Percentiles rank a stretch among this genome's conserved stretches.
phyloP scores from a whole-genome alignment of 2,888 invertebrate genomes.

The Cylindroiulus punctatus region DNA sequence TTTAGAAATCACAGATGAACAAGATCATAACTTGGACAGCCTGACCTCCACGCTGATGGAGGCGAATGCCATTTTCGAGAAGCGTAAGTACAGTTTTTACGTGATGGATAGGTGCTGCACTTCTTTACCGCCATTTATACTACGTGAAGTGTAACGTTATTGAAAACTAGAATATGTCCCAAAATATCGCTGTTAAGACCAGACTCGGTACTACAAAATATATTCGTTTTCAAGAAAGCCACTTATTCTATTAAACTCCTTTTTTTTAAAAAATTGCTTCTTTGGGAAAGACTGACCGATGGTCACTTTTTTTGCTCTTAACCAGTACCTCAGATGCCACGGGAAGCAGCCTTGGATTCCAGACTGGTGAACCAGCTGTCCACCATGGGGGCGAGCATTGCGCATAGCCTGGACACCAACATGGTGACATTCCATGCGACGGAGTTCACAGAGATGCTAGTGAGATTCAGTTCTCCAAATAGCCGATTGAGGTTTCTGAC shows the following conservation, averaged over 20 bases:
- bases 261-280: too few species aligned
- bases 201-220: too few species aligned
- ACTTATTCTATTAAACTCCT: too few species aligned
- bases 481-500: background rate
- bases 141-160: too few species aligned
- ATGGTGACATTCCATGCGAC: slow-evolving; percentile 35
- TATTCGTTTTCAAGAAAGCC: too few species aligned
- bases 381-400: background rate
- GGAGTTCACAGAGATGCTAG: background rate
- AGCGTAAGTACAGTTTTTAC: background rate
- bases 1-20: background rate
- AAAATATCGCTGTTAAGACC: too few species aligned
- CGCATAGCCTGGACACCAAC: slow-evolving; percentile 43
- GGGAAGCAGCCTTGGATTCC: slow-evolving; percentile 51
- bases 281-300: too few species aligned
- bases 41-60: background rate
- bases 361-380: slow-evolving; percentile 14
- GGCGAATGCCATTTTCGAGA: background rate
- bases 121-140: too few species aligned
- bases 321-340: background rate
- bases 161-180: too few species aligned
- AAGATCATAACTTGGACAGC: background rate
- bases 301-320: too few species aligned
- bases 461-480: background rate
- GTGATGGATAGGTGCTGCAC: too few species aligned